These are phyloP conservation scores for Tapera naevia DNA, from an alignment of 2,797 vertebrate genomes.

Conservation along the genomic window DNA sequence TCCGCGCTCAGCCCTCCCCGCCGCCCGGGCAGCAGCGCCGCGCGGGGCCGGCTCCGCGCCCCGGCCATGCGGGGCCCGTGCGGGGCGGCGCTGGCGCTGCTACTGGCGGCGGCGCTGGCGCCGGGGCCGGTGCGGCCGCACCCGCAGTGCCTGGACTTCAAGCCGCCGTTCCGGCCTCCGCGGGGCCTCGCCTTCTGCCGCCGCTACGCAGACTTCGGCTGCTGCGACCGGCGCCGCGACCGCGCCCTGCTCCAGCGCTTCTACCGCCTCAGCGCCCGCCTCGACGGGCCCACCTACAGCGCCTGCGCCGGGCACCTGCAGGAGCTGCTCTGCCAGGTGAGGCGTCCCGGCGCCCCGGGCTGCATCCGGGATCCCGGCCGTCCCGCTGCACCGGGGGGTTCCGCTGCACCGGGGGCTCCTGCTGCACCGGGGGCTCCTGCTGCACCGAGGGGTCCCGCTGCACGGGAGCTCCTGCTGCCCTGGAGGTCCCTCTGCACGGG, in stretches of 20 bases:
- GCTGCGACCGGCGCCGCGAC: constrained; percentile 86
- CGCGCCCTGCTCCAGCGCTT: constrained; percentile 81
- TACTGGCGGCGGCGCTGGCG: neutral
- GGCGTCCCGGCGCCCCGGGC: neutral
- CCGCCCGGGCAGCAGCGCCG: no score
- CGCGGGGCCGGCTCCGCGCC: no score
- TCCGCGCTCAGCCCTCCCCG: no score
- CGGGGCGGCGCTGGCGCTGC: neutral
- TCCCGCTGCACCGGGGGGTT: no score
- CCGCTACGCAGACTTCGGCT: constrained; percentile 90
- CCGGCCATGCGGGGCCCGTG: neutral
- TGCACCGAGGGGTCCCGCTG: no score
- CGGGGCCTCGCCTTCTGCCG: constrained; percentile 85
- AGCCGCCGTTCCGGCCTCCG: constrained; percentile 88
- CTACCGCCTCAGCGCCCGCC: constrained; percentile 78
- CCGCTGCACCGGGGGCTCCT: accelerated
- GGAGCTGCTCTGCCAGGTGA: constrained; percentile 93
- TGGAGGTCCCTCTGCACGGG: no score
- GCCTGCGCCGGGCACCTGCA: constrained; percentile 85
- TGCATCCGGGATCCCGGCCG: no score
- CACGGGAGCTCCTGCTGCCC: no score
- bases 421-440: neutral
- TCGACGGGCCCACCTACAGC: constrained; percentile 77
- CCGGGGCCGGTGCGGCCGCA: constrained; percentile 69
- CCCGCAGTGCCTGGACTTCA: constrained; percentile 96